These are phyloP conservation scores for Furcifer pardalis DNA, from an alignment of 2,797 vertebrate genomes.

Conservation along the genomic window DNA sequence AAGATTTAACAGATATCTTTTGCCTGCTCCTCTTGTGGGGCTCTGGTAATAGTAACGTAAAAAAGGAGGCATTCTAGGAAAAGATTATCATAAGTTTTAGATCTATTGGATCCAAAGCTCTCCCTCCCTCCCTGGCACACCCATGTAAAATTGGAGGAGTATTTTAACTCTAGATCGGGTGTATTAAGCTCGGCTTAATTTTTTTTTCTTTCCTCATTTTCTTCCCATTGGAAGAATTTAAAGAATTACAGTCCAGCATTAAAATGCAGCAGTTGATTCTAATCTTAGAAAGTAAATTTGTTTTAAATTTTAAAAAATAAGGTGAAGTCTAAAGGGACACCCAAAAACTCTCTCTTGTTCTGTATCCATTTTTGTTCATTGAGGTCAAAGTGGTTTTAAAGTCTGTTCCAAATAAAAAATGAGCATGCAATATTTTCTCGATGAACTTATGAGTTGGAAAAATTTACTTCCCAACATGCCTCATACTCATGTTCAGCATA, in stretches of 20 bases:
- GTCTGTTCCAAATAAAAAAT: too few species aligned
- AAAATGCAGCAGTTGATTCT: too few species aligned
- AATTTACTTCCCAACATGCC: too few species aligned
- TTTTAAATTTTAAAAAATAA: background rate
- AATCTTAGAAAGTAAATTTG: too few species aligned
- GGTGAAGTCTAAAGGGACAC: background rate
- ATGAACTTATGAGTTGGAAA: too few species aligned
- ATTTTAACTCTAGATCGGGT: too few species aligned
- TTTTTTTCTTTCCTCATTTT: too few species aligned
- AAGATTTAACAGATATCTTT: background rate
- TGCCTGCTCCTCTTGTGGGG: background rate
- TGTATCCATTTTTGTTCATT: background rate
- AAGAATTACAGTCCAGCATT: too few species aligned
- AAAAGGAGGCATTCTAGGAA: background rate
- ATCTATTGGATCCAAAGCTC: background rate
- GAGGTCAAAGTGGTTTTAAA: background rate
- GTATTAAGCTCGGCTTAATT: too few species aligned
- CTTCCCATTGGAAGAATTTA: too few species aligned
- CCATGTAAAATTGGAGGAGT: background rate
- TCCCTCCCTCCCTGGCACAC: background rate
- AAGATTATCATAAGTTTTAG: background rate
- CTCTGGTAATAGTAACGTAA: background rate
- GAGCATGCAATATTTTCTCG: too few species aligned
- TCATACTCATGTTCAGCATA: too few species aligned
- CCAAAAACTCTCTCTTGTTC: background rate